Conservation (phyloP, 1,140 invertebrate genomes). For the Papilio polyxenes region DNA sequence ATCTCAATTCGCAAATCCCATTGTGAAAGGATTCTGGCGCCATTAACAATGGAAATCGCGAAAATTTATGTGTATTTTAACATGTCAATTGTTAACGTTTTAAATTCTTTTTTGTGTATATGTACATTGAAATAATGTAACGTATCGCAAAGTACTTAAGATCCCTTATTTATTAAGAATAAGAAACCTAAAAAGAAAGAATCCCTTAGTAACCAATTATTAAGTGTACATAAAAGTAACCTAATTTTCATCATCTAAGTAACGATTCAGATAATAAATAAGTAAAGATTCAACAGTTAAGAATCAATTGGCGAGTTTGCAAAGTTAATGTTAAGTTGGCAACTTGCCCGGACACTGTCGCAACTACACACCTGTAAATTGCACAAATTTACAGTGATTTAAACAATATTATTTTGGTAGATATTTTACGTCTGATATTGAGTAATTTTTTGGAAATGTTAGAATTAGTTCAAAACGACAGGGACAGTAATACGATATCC, state of each 20-base stretch:
- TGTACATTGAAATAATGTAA: too few species aligned
- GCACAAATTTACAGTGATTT: neutral
- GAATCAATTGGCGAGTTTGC: neutral
- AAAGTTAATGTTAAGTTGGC: slow-evolving; percentile 2
- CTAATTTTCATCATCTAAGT: neutral
- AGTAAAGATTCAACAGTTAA: slow-evolving; percentile 8
- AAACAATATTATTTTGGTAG: neutral
- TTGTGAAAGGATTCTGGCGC: neutral
- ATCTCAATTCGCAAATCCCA: neutral
- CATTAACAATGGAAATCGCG: neutral
- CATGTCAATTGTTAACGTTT: too few species aligned
- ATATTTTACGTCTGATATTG: neutral
- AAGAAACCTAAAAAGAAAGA: too few species aligned
- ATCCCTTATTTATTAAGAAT: too few species aligned
- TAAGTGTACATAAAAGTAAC: neutral
- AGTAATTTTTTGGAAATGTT: neutral
- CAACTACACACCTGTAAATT: neutral
- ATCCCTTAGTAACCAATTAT: neutral
- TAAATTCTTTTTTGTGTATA: too few species aligned
- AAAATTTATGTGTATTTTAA: neutral
- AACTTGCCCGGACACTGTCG: neutral
- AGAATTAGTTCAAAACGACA: too few species aligned
- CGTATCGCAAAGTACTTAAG: too few species aligned
- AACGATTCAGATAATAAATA: neutral
- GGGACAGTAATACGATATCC: too few species aligned